These are phyloP conservation scores for Agonopterix alstromeriana DNA, from an alignment of 2,888 invertebrate genomes.

Conservation along the genomic window DNA sequence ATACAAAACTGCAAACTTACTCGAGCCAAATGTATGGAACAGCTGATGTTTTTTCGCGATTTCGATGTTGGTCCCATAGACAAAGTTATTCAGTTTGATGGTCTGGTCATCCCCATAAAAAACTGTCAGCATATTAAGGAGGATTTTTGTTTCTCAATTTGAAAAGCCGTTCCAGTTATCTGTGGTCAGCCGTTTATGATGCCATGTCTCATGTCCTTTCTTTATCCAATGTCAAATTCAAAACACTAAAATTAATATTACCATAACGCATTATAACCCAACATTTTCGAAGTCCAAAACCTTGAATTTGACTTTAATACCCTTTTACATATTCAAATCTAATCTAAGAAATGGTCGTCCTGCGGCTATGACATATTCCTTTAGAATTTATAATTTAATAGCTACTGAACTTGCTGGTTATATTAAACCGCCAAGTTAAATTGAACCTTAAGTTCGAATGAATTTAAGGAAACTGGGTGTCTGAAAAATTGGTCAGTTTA, in stretches of 20 bases:
- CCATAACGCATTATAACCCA: constrained; percentile 8
- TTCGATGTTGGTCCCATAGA: no score
- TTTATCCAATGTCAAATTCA: no score
- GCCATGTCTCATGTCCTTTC: background rate
- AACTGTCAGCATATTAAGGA: no score
- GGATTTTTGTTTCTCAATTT: no score
- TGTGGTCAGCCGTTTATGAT: background rate
- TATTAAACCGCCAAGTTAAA: constrained; percentile 12
- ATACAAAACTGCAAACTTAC: no score
- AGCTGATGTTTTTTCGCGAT: no score
- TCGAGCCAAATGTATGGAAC: no score
- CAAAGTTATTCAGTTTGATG: no score
- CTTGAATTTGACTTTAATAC: constrained; percentile 29
- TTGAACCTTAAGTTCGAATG: constrained; percentile 3
- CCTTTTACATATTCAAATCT: constrained; percentile 43
- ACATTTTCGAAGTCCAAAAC: constrained; percentile 12
- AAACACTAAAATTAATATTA: background rate
- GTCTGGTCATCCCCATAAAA: no score
- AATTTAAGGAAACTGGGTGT: background rate
- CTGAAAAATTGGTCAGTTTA: constrained; percentile 13
- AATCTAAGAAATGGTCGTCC: constrained; percentile 37
- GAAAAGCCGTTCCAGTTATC: no score
- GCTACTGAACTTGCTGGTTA: constrained; percentile 32
- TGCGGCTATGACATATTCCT: constrained; percentile 51
- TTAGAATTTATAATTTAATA: constrained; percentile 45